These are phyloP conservation scores for Pseudoips prasinana DNA, from an alignment of 2,888 invertebrate species.

Conservation along the genomic window DNA sequence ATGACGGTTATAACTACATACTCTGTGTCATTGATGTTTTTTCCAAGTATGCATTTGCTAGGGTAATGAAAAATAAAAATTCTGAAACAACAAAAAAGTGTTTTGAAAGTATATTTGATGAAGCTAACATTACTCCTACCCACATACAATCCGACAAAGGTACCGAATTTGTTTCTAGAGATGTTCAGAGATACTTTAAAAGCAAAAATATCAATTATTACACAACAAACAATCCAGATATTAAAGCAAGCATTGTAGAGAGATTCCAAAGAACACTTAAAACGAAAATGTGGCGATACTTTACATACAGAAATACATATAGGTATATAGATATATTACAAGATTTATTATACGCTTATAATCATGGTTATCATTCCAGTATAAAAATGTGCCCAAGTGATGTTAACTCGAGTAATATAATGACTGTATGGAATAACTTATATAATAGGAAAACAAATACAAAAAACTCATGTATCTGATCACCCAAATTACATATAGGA, in stretches of 20 bases:
- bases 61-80: conserved; percentile 19
- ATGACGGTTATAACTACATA: conserved; percentile 23
- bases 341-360: too few relatives aligned
- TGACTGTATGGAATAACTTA: too few relatives aligned
- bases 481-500: too few relatives aligned
- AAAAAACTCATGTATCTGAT: too few relatives aligned
- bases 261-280: too few relatives aligned
- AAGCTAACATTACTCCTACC: conserved; percentile 12
- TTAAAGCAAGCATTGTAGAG: conserved; percentile 30
- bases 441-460: too few relatives aligned
- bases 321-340: too few relatives aligned
- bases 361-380: too few relatives aligned
- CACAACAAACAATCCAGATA: conserved; percentile 29
- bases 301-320: too few relatives aligned
- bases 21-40: conserved; percentile 30
- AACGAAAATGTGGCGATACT: too few relatives aligned
- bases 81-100: conserved; percentile 19
- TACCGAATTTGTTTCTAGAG: conserved; percentile 27
- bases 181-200: conserved; percentile 16
- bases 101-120: conserved; percentile 25
- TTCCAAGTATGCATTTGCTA: conserved; percentile 23
- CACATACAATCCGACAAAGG: conserved; percentile 26
- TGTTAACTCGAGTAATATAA: too few relatives aligned
- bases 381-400: too few relatives aligned
- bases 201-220: conserved; percentile 12